Conservation (phyloP, 2,113 vertebrate genomes). For the Chlamydotis undulata region DNA sequence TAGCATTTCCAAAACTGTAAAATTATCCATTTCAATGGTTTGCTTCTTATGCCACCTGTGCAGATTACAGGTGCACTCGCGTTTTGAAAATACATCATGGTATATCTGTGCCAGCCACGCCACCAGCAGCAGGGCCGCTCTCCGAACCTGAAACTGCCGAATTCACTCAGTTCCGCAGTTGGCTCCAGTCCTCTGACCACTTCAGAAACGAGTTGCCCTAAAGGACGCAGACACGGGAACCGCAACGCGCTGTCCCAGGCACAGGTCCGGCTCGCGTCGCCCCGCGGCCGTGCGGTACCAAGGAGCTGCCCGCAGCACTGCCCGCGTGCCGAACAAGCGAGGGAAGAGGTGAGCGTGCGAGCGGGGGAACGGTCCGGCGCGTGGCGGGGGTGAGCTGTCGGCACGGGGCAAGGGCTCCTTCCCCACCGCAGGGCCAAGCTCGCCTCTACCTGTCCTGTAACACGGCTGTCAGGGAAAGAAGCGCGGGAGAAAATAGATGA, state of each 20-base stretch:
- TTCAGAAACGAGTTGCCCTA: not conserved
- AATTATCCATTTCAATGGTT: not conserved
- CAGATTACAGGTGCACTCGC: not conserved
- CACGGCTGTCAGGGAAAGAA: not conserved
- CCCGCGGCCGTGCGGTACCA: not conserved
- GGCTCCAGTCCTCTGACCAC: not conserved
- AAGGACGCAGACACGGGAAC: too few species aligned
- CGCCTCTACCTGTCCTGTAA: rapidly evolving
- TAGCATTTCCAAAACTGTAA: not conserved
- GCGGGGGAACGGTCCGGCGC: not conserved
- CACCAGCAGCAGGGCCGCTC: not conserved
- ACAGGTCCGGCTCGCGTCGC: too few species aligned
- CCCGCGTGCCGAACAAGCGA: too few species aligned
- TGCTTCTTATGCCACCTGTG: not conserved
- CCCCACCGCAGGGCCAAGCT: too few species aligned
- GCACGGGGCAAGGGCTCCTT: not conserved
- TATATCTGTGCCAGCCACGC: not conserved
- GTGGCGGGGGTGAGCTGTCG: rapidly evolving
- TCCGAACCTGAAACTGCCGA: not conserved
- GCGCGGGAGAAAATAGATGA: not conserved
- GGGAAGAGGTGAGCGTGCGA: rapidly evolving
- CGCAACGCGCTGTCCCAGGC: too few species aligned
- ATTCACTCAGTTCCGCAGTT: not conserved
- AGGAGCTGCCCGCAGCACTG: not conserved
- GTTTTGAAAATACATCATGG: not conserved